These are phyloP conservation scores for Sicus ferrugineus DNA, from an alignment of 2,888 invertebrate species.

Conservation along the genomic window DNA sequence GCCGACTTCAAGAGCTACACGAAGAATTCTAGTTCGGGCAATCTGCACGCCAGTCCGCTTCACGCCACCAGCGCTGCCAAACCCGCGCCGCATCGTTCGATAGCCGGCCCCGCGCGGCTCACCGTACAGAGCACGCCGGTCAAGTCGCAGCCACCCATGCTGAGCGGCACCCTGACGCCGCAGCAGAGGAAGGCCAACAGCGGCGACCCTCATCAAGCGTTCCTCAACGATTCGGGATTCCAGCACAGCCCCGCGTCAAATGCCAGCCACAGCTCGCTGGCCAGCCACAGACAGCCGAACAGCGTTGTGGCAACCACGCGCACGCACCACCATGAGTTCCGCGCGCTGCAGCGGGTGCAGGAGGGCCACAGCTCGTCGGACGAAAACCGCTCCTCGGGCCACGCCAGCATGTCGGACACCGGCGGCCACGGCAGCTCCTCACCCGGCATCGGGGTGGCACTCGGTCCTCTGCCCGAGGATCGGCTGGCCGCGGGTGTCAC, in stretches of 20 bases:
- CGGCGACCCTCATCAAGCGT: constrained; percentile 47
- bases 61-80: constrained; percentile 42
- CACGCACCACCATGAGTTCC: constrained; percentile 63
- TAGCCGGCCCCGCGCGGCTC: constrained; percentile 68
- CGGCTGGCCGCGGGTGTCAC: constrained; percentile 72
- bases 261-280: constrained; percentile 18
- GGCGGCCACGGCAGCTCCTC: constrained; percentile 74
- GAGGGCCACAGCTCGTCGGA: constrained; percentile 86
- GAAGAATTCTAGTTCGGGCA: too few species aligned
- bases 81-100: constrained; percentile 59
- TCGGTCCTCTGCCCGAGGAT: constrained; percentile 69
- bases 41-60: constrained; percentile 22
- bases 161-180: constrained; percentile 64
- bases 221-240: constrained; percentile 35
- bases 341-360: constrained; percentile 69
- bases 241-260: constrained; percentile 35
- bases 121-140: constrained; percentile 72
- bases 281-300: neutral
- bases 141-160: constrained; percentile 70
- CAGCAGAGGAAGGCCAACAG: constrained; percentile 43
- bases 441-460: constrained; percentile 63
- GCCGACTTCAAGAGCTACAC: constrained; percentile 14
- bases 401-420: constrained; percentile 93
- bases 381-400: constrained; percentile 90
- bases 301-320: constrained; percentile 46